Base-by-base conservation (phyloP, 2,888 invertebrate species). In the Scelioninae gen. 2 region DNA sequence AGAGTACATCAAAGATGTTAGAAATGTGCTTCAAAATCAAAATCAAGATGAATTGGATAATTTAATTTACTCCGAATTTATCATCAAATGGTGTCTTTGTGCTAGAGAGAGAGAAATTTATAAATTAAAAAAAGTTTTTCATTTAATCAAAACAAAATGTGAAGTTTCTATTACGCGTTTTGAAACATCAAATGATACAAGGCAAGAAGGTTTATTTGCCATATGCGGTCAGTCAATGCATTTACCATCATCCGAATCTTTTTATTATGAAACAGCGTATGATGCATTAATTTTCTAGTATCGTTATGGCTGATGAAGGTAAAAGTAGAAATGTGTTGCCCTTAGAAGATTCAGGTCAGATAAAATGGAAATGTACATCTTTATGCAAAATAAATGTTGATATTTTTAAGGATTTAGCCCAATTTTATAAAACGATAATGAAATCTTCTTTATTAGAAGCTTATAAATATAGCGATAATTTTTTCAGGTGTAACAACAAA, bases 21-120 rank as follows among this genome's bases (percentile, higher is more conserved):
- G 33, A 31, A 52, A 52, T 35, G 33, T 16, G 1, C 19, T 52
- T 31, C 4, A 52, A 31, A n/a, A n/a, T n/a, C 2, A 52, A 9
- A 52, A 52, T 10, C 15, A 31, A n/a, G n/a, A 1, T 1, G 31
- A 13, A 52, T 10, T 16, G 18, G 19, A 31, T 52, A 3, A 16
- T 25, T 4, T 52, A 15, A 6, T n/a, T n/a, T n/a, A 52, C 31
- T 31, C 52, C 3, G 52, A 52, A 52, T 9, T 13, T 15, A 31
- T 52, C 7, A n/a, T 15, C 4, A 52, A 52, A 52, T 52, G 52
- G 52, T 52, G 52, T n/a, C 3, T n/a, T n/a, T n/a, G n/a, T 52
- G 1, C 15, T 7, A 2, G n/a, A 31, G 5, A 31, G 52, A 18
- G 7, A 41, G 7, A 41, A 41, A 3, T 5, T 4, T 37, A 4